Percentiles rank a stretch among this genome's conserved stretches.
Conservation (phyloP, 2,113 vertebrate species). For the Triplophysa siluroides region DNA sequence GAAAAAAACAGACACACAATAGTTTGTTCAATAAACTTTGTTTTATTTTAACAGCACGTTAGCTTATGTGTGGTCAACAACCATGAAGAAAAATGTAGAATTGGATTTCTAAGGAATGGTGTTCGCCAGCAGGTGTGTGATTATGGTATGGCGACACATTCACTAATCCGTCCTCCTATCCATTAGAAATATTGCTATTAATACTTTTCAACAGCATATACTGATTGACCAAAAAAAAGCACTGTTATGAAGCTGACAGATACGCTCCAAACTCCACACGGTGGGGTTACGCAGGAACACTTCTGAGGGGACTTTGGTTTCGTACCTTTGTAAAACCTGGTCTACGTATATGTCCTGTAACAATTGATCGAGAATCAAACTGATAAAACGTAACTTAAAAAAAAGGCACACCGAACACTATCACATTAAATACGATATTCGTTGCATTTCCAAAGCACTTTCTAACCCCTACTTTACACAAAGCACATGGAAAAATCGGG, state of each 20-base stretch:
- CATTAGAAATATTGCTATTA: constrained; percentile 91
- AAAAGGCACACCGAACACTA: constrained; percentile 90
- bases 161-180: constrained; percentile 71
- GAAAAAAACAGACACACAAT: constrained; percentile 9
- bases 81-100: constrained; percentile 74
- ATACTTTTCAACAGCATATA: constrained; percentile 85
- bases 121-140: constrained; percentile 71
- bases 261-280: constrained; percentile 80
- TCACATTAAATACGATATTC: constrained; percentile 78
- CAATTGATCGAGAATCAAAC: constrained; percentile 50
- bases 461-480: constrained; percentile 83
- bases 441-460: constrained; percentile 64
- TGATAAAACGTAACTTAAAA: constrained; percentile 62
- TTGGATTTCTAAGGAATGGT: constrained; percentile 69
- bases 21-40: constrained; percentile 69
- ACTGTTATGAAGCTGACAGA: constrained; percentile 65
- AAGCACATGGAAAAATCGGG: constrained; percentile 75
- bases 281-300: constrained; percentile 80
- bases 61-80: constrained; percentile 83
- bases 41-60: constrained; percentile 81
- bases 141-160: constrained; percentile 73
- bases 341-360: constrained; percentile 73
- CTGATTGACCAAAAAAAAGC: constrained; percentile 68
- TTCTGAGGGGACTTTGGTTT: constrained; percentile 93
- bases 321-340: constrained; percentile 82